These are phyloP conservation scores for Harpagus bidentatus DNA, from an alignment of 2,113 vertebrate species.

Conservation along the genomic window DNA sequence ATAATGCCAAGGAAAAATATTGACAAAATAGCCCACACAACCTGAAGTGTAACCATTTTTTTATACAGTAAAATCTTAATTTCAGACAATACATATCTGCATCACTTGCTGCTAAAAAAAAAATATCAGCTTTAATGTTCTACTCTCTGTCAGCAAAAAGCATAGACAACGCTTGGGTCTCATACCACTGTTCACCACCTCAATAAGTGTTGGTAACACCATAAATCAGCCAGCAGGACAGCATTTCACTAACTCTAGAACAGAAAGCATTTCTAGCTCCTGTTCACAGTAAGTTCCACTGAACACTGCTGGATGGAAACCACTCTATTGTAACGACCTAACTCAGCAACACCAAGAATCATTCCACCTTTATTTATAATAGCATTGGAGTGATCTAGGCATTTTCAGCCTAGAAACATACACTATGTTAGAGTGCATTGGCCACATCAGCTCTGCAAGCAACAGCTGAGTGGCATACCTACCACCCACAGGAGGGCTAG, in stretches of 20 bases:
- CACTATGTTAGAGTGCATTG: rapidly evolving
- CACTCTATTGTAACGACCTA: background rate
- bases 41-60: background rate
- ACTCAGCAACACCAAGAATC: background rate
- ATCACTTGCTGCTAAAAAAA: background rate
- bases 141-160: background rate
- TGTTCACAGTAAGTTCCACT: background rate
- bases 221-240: background rate
- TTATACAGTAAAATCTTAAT: background rate
- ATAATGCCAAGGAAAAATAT: background rate
- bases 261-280: background rate
- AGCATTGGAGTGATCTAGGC: background rate
- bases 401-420: background rate
- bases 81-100: background rate
- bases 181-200: background rate
- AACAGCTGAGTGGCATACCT: background rate
- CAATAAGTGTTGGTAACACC: background rate
- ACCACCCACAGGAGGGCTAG: background rate
- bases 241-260: background rate
- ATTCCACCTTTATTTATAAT: background rate
- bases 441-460: background rate
- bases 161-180: background rate
- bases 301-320: background rate
- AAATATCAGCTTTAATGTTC: background rate
- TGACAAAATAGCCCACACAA: background rate